Percentiles rank a stretch among this genome's conserved stretches.
phyloP scores from a whole-genome alignment of 2,888 invertebrate genomes.

The Sphinx pinastri region DNA sequence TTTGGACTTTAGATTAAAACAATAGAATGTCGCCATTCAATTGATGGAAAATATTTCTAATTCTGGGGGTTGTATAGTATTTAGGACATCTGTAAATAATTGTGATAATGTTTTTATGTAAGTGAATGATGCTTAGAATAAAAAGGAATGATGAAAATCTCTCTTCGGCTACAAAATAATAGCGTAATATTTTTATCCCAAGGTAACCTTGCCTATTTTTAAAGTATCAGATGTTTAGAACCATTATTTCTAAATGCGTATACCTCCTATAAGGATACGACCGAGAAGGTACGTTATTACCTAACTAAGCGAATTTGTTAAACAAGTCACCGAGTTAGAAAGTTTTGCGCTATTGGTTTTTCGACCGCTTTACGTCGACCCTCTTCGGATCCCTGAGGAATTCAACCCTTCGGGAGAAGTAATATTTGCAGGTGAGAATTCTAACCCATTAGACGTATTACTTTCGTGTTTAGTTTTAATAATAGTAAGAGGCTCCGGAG shows the following conservation, averaged over 20 bases:
- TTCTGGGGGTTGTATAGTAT: no score
- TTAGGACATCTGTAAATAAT: no score
- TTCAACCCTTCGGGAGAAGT: not conserved
- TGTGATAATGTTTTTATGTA: no score
- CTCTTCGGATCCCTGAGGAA: not conserved
- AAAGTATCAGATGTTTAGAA: no score
- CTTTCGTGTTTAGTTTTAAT: not conserved
- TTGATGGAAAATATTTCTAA: no score
- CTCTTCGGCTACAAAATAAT: no score
- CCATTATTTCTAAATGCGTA: no score
- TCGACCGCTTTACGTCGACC: not conserved
- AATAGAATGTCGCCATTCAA: not conserved
- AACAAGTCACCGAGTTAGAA: not conserved
- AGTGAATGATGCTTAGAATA: no score
- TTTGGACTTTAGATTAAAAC: not conserved
- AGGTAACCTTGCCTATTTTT: no score
- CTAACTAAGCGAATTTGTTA: not conserved
- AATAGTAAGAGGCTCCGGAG: not conserved
- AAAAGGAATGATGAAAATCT: no score
- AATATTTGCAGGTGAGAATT: slow-evolving; percentile 2
- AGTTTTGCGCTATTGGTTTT: not conserved
- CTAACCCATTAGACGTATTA: not conserved
- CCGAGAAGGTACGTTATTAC: not conserved
- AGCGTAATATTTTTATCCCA: no score
- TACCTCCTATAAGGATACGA: no score